phyloP scores from a whole-genome alignment of 2,888 invertebrate genomes.

The Capitulum mitella region DNA sequence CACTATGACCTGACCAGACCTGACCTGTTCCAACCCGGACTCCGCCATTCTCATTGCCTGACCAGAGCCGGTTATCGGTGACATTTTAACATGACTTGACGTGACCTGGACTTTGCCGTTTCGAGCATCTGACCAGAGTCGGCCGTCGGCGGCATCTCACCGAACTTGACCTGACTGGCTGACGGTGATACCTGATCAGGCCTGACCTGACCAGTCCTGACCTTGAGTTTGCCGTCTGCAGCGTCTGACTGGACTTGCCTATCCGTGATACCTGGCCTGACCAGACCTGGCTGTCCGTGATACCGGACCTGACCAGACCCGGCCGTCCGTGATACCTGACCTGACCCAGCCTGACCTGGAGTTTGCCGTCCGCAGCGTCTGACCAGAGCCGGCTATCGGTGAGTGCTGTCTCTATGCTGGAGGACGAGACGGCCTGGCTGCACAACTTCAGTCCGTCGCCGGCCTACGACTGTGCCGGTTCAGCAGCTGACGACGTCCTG shows the following conservation, averaged over 20 bases:
- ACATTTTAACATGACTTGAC: too few relatives aligned
- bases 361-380: conserved; percentile 20
- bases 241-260: conserved; percentile 41
- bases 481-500: conserved; percentile 44
- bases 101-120: too few relatives aligned
- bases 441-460: conserved; percentile 43
- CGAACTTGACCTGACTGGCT: too few relatives aligned
- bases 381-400: conserved; percentile 43
- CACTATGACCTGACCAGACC: background rate
- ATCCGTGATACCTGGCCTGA: conserved; percentile 38
- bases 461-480: conserved; percentile 37
- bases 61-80: too few relatives aligned
- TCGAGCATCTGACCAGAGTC: too few relatives aligned
- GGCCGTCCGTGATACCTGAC: too few relatives aligned
- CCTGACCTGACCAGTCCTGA: background rate
- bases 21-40: too few relatives aligned
- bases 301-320: background rate
- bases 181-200: background rate
- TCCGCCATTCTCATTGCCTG: too few relatives aligned
- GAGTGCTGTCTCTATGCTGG: conserved; percentile 44
- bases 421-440: conserved; percentile 48
- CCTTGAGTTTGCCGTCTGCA: too few relatives aligned
- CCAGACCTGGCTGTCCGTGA: background rate
- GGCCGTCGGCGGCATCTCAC: too few relatives aligned
- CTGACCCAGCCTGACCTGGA: background rate